Evolutionary conservation across 2,797 vertebrate species (phyloP).

Genomic region (Acrossocheilus fasciatus): DNA sequence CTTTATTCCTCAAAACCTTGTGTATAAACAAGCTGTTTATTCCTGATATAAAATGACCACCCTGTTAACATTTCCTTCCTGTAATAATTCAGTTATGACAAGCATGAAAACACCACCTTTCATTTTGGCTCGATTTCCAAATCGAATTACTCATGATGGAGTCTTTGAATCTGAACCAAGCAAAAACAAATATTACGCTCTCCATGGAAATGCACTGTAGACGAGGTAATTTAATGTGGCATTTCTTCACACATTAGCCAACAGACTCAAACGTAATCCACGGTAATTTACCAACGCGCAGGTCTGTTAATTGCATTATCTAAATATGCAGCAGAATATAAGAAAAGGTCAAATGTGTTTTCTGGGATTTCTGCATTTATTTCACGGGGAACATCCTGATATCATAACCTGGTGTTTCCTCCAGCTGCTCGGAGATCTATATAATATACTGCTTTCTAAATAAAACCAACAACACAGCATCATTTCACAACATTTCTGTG

Average conservation of each 20-base stretch:
- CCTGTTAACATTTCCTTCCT: constrained; percentile 32
- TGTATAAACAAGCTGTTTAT: constrained; percentile 3
- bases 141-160: constrained; percentile 42
- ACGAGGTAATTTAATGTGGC: constrained; percentile 53
- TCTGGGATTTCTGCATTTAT: neutral
- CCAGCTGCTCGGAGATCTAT: neutral
- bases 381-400: neutral
- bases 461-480: constrained; percentile 25
- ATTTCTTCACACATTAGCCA: constrained; percentile 47
- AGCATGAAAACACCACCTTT: constrained; percentile 56
- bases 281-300: constrained; percentile 29
- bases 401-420: constrained; percentile 28
- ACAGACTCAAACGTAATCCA: constrained; percentile 46
- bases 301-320: constrained; percentile 48
- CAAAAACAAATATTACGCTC: constrained; percentile 19
- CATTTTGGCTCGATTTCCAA: constrained; percentile 29
- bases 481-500: constrained; percentile 39
- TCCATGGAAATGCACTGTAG: constrained; percentile 9
- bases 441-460: constrained; percentile 1
- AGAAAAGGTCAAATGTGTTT: neutral
- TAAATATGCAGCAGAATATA: constrained; percentile 15
- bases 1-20: neutral
- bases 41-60: constrained; percentile 30
- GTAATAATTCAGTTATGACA: constrained; percentile 51
- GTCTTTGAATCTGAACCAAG: constrained; percentile 35